Base-by-base conservation (phyloP, 1,140 invertebrate species). In the Drosophila dunni region DNA sequence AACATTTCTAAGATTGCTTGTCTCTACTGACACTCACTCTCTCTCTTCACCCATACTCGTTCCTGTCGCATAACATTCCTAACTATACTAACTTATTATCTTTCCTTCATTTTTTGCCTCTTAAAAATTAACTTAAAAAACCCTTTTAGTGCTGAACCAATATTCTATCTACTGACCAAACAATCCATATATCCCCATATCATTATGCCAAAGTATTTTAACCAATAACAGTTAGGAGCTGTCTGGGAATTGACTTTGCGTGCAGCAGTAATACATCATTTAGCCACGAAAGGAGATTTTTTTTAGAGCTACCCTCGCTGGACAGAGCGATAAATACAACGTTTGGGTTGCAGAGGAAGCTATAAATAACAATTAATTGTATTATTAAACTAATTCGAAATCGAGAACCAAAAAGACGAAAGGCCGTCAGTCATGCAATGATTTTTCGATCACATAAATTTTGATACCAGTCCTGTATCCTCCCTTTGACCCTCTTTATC, bases 321-420 rank as follows among this genome's bases (percentile, higher is more conserved):
- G 4, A 44, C 57, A 44, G 66, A 67, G 46, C 54, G 64, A 38
- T 80, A 73, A 81, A 81, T 66, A 68, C 57, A 72, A 65, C 77
- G 70, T 69, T 79, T 73, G 63, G 24, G 62, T 45, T 45, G 7
- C 66, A 85, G 61, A 88, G 84, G 84, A 88, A 88, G 84, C 84
- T 69, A 88, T 88, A 88, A 88, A 88, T 88, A 88, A 88, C 78
- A 84, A 88, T 88, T 88, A 88, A 88, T 89, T 89, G 84, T 88
- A 80, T 84, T 84, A 89, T 88, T 88, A 88, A 88, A 88, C 84
- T 88, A 88, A 88, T 89, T 88, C 84, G 17, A 42, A 46, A 9
- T 46, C 24, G 42, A 45, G 51, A 58, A 63, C 15, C 17, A 36
- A 53, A 45, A 50, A 67, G 73, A 89, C 77, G 84, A 88, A 89